Evolutionary conservation across 2,113 vertebrate species (phyloP).

Genomic region (Willisornis vidua): DNA sequence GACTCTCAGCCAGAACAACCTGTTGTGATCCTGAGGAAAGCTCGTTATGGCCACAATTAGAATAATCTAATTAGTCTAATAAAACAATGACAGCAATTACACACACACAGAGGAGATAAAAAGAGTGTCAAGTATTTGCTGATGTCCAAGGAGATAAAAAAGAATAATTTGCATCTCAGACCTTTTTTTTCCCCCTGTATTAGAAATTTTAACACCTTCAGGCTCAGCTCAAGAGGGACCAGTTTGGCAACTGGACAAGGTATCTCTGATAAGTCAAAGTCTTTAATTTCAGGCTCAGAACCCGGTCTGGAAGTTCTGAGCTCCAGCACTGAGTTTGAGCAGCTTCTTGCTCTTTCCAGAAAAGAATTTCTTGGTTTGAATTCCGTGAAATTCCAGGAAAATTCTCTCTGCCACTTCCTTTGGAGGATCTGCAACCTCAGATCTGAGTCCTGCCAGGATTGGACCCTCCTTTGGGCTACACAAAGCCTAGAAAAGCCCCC

Average conservation of each 20-base stretch:
- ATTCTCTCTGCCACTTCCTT: neutral
- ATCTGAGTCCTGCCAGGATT: neutral
- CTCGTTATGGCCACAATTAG: neutral
- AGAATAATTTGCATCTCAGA: neutral
- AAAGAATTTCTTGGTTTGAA: neutral
- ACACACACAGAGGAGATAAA: too few species aligned
- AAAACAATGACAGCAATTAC: neutral
- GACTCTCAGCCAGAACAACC: neutral
- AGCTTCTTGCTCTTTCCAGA: neutral
- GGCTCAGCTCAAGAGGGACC: neutral
- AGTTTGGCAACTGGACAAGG: too few species aligned
- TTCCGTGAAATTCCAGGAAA: neutral
- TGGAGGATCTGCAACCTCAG: neutral
- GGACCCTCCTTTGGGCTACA: neutral
- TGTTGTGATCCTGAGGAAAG: neutral
- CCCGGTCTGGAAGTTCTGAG: too few species aligned
- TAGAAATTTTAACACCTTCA: neutral
- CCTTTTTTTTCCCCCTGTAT: neutral
- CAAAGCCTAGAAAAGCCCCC: neutral
- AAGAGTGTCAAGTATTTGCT: neutral
- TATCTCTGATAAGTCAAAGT: too few species aligned
- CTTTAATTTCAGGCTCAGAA: too few species aligned
- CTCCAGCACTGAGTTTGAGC: too few species aligned
- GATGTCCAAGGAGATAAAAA: neutral
- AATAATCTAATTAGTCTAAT: neutral